Base-by-base conservation (phyloP, 2,888 invertebrate genomes). In the Acanthosepion pharaonis region DNA sequence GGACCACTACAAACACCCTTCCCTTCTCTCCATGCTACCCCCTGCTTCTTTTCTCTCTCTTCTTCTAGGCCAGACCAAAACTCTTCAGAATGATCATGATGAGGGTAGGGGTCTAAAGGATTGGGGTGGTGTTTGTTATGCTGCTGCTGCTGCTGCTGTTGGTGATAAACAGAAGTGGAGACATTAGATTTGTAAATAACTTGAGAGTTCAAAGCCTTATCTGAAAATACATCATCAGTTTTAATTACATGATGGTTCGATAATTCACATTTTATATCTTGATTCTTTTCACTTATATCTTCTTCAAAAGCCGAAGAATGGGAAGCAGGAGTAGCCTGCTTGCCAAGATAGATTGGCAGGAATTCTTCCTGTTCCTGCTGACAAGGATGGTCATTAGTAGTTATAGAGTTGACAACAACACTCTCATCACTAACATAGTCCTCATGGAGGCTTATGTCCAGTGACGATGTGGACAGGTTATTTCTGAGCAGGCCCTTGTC, bases 231-330 rank as follows among this genome's bases (percentile, higher is more conserved):
- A 93, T 93, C 51, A 93, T 93, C 93, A 51, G 53, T 11, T 51
- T 93, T 93, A 51, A 93, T 93, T 93, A 93, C 93, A 93, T n/a
- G 53, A 93, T 51, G 93, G 93, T 93, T 53, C n/a, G 93, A 93
- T 93, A 93, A 93, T 93, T 93, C 53, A 20, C 5, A 53, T 93
- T 51, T 93, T 51, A 93, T 53, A 15, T 51, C 53, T 93, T 15
- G 20, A 5, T 93, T 53, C 53, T 25, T 93, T 51, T 93, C 53
- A 5, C n/a, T 49, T 5, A 49, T 18, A 49, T 51, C 93, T n/a
- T 53, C 33, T 53, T 93, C 53, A 51, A 11, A n/a, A 48, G 93
- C n/a, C 11, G 48, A 53, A n/a, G 93, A 18, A 28, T 93, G 51
- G 18, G 78, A 78, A 11, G 78, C 78, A 4, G 78, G n/a, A 11